Evolutionary conservation across 2,797 vertebrate genomes (phyloP).

Genomic region (Neosilurus mollespiculum): DNA sequence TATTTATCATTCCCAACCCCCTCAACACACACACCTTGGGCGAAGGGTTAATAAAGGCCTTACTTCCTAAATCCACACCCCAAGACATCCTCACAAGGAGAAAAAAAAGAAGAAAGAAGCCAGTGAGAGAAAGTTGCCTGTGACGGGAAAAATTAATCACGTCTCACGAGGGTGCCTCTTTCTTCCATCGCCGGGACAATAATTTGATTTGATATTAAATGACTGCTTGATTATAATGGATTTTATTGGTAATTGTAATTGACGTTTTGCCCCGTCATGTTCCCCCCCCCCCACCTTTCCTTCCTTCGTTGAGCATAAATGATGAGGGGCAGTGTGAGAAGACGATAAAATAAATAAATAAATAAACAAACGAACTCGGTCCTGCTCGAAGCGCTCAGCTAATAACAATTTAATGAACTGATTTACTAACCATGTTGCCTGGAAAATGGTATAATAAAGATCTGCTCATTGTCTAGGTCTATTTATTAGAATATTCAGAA

Average conservation of each 20-base stretch:
- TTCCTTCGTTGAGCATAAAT: slow-evolving; percentile 33
- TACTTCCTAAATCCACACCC: slow-evolving; percentile 60
- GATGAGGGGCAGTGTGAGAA: slow-evolving; percentile 33
- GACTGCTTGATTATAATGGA: slow-evolving; percentile 81
- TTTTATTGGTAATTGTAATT: slow-evolving; percentile 80
- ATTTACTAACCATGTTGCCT: slow-evolving; percentile 16
- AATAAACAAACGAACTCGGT: slow-evolving; percentile 14
- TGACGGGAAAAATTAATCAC: slow-evolving; percentile 69
- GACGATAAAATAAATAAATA: not conserved
- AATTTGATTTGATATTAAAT: slow-evolving; percentile 80
- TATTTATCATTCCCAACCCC: slow-evolving; percentile 50
- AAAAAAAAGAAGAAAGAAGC: slow-evolving; percentile 22
- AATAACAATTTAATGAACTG: slow-evolving; percentile 38
- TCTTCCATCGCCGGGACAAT: slow-evolving; percentile 69
- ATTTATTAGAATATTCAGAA: not conserved
- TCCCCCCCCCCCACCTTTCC: slow-evolving; percentile 20
- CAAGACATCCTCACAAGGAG: slow-evolving; percentile 40
- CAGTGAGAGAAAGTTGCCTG: slow-evolving; percentile 64
- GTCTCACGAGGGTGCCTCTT: slow-evolving; percentile 67
- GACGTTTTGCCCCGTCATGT: slow-evolving; percentile 59
- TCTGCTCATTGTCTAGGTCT: not conserved
- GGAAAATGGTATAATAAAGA: slow-evolving; percentile 15
- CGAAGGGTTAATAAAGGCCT: slow-evolving; percentile 78
- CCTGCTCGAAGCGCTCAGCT: slow-evolving; percentile 20
- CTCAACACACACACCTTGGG: slow-evolving; percentile 68